Conservation (phyloP, 1,140 invertebrate genomes). For the Macrocentrus cingulum region DNA sequence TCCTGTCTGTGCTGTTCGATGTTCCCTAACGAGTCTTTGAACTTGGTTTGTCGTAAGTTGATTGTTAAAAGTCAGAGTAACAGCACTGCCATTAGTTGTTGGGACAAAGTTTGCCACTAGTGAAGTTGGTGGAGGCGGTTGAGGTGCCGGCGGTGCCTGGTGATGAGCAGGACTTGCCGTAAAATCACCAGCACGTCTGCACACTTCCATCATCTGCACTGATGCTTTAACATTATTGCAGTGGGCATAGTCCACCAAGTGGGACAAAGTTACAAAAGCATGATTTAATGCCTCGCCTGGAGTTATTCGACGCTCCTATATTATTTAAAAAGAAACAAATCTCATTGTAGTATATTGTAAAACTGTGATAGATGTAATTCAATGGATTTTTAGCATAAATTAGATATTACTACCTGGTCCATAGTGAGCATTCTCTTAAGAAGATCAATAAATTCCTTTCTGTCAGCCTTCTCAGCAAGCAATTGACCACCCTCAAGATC, state of each 20-base stretch:
- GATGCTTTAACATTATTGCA: slow-evolving; percentile 95
- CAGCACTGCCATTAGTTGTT: slow-evolving; percentile 75
- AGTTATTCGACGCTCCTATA: slow-evolving; percentile 85
- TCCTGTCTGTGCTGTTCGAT: slow-evolving; percentile 60
- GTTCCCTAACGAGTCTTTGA: slow-evolving; percentile 66
- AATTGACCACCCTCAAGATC: slow-evolving; percentile 94
- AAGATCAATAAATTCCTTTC: slow-evolving; percentile 95
- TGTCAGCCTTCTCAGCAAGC: slow-evolving; percentile 92
- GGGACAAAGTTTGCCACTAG: slow-evolving; percentile 71
- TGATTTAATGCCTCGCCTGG: slow-evolving; percentile 95
- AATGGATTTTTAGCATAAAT: slow-evolving; percentile 34
- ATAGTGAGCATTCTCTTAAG: slow-evolving; percentile 97
- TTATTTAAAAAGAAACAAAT: slow-evolving; percentile 18
- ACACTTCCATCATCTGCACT: slow-evolving; percentile 95
- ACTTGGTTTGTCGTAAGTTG: slow-evolving; percentile 75
- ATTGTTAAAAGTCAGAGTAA: slow-evolving; percentile 87
- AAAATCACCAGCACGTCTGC: slow-evolving; percentile 67
- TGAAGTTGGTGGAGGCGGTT: slow-evolving; percentile 61
- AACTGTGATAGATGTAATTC: too few species aligned
- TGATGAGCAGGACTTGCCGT: slow-evolving; percentile 61
- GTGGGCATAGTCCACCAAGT: slow-evolving; percentile 94
- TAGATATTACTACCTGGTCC: slow-evolving; percentile 82
- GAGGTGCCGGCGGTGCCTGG: slow-evolving; percentile 64
- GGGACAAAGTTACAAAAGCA: slow-evolving; percentile 89
- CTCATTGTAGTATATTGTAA: too few species aligned